phyloP scores from a whole-genome alignment of 1,140 invertebrate genomes.

The Drosophila guanche region DNA sequence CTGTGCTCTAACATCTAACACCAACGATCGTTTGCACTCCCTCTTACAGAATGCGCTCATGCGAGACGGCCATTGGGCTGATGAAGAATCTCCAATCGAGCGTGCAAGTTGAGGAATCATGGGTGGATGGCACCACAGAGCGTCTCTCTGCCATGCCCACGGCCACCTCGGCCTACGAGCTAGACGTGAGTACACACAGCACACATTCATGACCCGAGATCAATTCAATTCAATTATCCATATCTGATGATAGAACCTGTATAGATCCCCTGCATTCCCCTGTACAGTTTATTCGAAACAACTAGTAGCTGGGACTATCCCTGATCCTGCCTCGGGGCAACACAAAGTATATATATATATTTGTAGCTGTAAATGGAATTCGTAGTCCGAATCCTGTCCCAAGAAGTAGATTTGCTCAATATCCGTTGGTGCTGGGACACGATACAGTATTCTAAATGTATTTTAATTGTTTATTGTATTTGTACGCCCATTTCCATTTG shows the following conservation, averaged over 20 bases:
- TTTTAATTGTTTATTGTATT: constrained; percentile 32
- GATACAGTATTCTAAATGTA: constrained; percentile 47
- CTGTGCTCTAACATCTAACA: constrained; percentile 41
- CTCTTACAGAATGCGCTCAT: constrained; percentile 89
- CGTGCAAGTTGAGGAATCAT: constrained; percentile 93
- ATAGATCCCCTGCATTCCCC: constrained; percentile 12
- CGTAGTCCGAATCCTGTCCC: constrained; percentile 45
- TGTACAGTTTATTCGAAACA: constrained; percentile 50
- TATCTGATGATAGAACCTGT: constrained; percentile 32
- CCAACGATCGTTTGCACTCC: constrained; percentile 13
- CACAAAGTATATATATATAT: constrained; percentile 74
- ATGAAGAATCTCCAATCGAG: constrained; percentile 94
- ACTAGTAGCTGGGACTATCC: constrained; percentile 1
- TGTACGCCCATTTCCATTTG: constrained; percentile 23
- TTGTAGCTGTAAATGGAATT: constrained; percentile 45
- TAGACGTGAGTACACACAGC: constrained; percentile 81
- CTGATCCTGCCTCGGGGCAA: constrained; percentile 33
- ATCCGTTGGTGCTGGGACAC: constrained; percentile 70
- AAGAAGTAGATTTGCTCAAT: constrained; percentile 50
- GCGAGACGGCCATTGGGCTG: constrained; percentile 93
- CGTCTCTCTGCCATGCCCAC: constrained; percentile 82
- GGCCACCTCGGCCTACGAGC: constrained; percentile 83
- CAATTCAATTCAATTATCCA: constrained; percentile 33
- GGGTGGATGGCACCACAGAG: constrained; percentile 89
- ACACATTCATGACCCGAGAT: constrained; percentile 11